Evolutionary conservation across 64 coral and sea anemone genomes (phyloP).

Genomic region (Montipora sp.): DNA sequence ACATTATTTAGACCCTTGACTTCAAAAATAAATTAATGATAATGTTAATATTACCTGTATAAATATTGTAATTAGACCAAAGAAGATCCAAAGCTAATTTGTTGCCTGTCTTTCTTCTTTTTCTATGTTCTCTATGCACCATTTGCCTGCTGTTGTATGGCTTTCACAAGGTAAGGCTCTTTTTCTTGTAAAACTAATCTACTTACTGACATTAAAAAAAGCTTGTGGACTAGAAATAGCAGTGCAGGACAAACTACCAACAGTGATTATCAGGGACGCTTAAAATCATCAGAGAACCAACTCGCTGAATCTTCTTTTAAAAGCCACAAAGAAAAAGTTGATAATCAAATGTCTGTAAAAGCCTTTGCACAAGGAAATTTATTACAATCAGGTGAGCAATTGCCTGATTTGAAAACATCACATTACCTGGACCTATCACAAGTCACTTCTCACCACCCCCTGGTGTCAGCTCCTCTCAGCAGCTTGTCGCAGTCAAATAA

Average conservation of each 20-base stretch:
- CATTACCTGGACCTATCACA: not conserved
- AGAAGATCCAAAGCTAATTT: constrained; percentile 50
- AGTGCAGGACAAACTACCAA: not conserved
- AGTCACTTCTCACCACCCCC: not conserved
- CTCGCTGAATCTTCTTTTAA: not conserved
- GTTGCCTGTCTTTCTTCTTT: constrained; percentile 46
- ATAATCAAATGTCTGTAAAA: not conserved
- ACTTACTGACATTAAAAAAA: not conserved
- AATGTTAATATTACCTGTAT: too few species aligned
- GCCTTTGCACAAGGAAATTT: not conserved
- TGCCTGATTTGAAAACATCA: not conserved
- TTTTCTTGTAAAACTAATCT: constrained; percentile 12
- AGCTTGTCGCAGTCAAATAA: not conserved
- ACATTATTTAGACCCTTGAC: too few species aligned
- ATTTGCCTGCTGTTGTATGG: constrained; percentile 45
- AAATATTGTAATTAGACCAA: not conserved
- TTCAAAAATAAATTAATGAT: too few species aligned
- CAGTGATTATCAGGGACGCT: not conserved
- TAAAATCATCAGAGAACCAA: too few species aligned
- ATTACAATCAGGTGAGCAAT: not conserved
- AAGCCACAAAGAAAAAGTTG: not conserved
- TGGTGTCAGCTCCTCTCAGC: not conserved
- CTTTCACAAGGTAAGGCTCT: constrained; percentile 71
- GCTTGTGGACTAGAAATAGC: not conserved
- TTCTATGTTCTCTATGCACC: constrained; percentile 5